Evolutionary conservation across 2,888 invertebrate genomes (phyloP).

Genomic region (Drepana falcataria): DNA sequence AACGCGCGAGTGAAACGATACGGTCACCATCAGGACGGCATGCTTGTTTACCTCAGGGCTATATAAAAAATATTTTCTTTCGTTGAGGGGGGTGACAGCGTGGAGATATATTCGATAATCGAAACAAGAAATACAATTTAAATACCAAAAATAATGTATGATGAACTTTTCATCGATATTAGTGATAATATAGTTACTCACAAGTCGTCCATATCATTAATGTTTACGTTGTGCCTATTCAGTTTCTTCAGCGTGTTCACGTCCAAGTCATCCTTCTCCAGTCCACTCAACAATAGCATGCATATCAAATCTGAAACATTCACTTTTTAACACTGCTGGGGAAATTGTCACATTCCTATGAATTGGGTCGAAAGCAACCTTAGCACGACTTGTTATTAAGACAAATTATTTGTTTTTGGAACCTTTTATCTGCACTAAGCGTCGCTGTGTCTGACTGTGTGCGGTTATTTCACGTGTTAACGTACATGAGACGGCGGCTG

Average conservation of each 20-base stretch:
- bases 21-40: too few relatives aligned
- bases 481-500: slow-evolving; percentile 66
- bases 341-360: not conserved
- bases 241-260: slow-evolving; percentile 51
- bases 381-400: not conserved
- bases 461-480: slow-evolving; percentile 47
- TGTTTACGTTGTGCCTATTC: slow-evolving; percentile 53
- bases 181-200: slow-evolving; percentile 29
- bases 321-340: slow-evolving; percentile 2
- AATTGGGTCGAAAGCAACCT: not conserved
- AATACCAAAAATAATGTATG: not conserved
- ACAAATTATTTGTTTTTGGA: slow-evolving; percentile 39
- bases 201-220: slow-evolving; percentile 54
- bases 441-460: slow-evolving; percentile 41
- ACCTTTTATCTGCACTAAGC: slow-evolving; percentile 67
- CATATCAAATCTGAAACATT: slow-evolving; percentile 63
- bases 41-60: too few relatives aligned
- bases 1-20: too few relatives aligned
- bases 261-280: slow-evolving; percentile 64
- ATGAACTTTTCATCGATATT: not conserved
- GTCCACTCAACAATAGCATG: slow-evolving; percentile 59
- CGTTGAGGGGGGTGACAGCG: too few relatives aligned
- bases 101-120: too few relatives aligned
- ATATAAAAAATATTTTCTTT: too few relatives aligned
- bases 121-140: not conserved